Conservation (phyloP, 2,888 invertebrate genomes). For the Leucophenga maculata region DNA sequence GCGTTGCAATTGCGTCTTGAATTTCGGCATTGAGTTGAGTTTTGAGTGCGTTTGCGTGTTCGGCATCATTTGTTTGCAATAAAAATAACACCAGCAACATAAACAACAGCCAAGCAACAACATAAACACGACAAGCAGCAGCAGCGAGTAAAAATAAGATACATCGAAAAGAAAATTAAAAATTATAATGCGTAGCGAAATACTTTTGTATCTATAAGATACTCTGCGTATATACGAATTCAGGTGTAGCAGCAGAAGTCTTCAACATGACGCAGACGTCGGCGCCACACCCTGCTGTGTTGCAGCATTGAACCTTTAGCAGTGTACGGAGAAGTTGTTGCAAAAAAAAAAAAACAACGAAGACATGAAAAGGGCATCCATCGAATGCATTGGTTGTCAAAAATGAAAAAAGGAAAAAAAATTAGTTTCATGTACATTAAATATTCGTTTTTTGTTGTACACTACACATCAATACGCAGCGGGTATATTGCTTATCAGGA, state of each 20-base stretch:
- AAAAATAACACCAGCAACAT: slow-evolving; percentile 62
- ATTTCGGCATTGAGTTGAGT: not conserved
- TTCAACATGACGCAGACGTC: not conserved
- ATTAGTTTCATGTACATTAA: not conserved
- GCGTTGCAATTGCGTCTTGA: not conserved
- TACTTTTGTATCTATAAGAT: not conserved
- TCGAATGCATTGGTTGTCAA: slow-evolving; percentile 9
- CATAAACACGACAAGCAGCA: not conserved
- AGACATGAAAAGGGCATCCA: not conserved
- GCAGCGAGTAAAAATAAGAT: not conserved
- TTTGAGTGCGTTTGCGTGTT: slow-evolving; percentile 64
- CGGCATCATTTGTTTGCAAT: slow-evolving; percentile 64
- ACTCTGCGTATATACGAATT: not conserved
- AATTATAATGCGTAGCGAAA: slow-evolving; percentile 10
- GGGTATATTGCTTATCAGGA: too few relatives aligned
- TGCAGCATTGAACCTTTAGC: slow-evolving; percentile 18
- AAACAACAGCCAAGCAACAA: slow-evolving; percentile 48
- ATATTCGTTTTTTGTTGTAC: not conserved
- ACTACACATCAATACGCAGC: too few relatives aligned
- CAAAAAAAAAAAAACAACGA: slow-evolving; percentile 21
- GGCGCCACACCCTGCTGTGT: slow-evolving; percentile 44
- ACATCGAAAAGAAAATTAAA: slow-evolving; percentile 7
- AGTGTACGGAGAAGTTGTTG: not conserved
- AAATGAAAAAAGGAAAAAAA: slow-evolving; percentile 17
- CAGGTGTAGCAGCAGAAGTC: slow-evolving; percentile 16